Evolutionary conservation across 2,888 invertebrate species (phyloP), one percentile per base, ranked within the genome.

Genomic region (Beris chalybata): DNA sequence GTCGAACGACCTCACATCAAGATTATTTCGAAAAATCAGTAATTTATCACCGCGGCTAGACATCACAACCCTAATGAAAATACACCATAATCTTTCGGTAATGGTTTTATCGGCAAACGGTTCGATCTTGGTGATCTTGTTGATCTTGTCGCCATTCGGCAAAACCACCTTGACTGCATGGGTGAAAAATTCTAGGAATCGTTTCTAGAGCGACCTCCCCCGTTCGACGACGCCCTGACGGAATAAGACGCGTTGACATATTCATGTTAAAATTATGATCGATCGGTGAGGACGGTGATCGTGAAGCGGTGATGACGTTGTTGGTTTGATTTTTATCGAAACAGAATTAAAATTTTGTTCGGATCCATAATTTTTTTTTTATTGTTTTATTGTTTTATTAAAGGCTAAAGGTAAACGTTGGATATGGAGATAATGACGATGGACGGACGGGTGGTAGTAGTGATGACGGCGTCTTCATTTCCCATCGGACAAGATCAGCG

Each of bases 221-320:
- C 52, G 15, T 54, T 9, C 32, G 32, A 32, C 59, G 59, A 48
- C 59, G 9, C 9, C 5, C 7, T 38, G 22, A 59, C 50, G 48
- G 32, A 48, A 48, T 48, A 59, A 59, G 48, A 48, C 47, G 4
- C 59, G 66, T 56, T 68, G 68, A 68, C 66, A 68, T 68, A 68
- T 68, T 63, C 64, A 56, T 64, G 66, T 64, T 64, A 38, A 66
- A 66, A 64, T 59, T 66, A 68, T 68, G 68, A 68, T 68, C 68
- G 68, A 68, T 68, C 64, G 64, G 38, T 9, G 58, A 58, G 58
- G 68, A 68, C 64, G 58, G 57, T 38, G 38, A 15, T 13, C 15
- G 15, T 50, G 9, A 50, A 50, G 9, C 50, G 29, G 13, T 50
- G 15, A 50, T 22, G 50, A 15, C 11, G 50, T 11, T 11, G 29